Conservation (phyloP, 2,888 invertebrate species). For the Flexamia atlantica region DNA sequence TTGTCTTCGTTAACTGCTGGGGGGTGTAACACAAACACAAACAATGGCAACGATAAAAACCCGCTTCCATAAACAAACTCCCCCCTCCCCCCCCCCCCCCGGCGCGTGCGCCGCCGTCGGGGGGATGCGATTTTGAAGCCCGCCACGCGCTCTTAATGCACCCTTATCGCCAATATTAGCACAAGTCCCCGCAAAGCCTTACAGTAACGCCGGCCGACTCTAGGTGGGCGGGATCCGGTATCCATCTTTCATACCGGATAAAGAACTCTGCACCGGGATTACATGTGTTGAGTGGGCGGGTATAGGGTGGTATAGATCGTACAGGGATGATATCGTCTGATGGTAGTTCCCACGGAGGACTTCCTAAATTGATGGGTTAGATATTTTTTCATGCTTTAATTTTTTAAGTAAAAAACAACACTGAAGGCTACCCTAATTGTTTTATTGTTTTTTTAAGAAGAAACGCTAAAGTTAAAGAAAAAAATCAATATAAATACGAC, state of each 20-base stretch:
- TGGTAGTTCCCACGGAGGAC: too few species aligned
- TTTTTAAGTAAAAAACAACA: too few species aligned
- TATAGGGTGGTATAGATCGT: too few species aligned
- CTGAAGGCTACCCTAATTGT: too few species aligned
- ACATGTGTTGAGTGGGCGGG: background rate
- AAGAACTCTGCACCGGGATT: constrained; percentile 29
- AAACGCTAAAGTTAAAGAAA: too few species aligned
- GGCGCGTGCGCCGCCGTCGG: constrained; percentile 13
- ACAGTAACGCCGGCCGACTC: background rate
- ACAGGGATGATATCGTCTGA: too few species aligned
- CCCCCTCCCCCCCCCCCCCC: background rate
- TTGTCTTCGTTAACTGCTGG: too few species aligned
- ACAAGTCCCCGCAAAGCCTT: constrained; percentile 8
- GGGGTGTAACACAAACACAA: background rate
- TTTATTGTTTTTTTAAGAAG: too few species aligned
- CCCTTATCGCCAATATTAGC: constrained; percentile 52
- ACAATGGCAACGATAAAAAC: background rate
- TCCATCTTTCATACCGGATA: constrained; percentile 25
- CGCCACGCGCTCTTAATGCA: constrained; percentile 45
- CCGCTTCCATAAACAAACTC: background rate
- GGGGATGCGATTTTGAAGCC: constrained; percentile 43
- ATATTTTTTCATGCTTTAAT: too few species aligned
- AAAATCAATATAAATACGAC: too few species aligned
- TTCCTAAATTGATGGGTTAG: too few species aligned
- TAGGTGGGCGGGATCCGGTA: constrained; percentile 40